phyloP scores from a whole-genome alignment of 1,140 invertebrate genomes.

The Campoletis sonorensis region DNA sequence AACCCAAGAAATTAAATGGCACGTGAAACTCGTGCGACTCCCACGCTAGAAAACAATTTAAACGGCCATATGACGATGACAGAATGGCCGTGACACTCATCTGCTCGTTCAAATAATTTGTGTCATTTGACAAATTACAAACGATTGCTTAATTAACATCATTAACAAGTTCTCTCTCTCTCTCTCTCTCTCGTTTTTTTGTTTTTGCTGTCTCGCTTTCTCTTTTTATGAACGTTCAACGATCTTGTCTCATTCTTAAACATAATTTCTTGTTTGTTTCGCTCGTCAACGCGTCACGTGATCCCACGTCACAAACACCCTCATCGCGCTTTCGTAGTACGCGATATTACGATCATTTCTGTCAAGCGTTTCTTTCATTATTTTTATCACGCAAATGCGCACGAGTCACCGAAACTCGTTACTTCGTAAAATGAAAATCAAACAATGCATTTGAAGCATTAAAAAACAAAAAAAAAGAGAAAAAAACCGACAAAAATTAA shows the following conservation, averaged over 20 bases:
- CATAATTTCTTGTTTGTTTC: constrained; percentile 22
- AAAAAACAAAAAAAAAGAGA: no score
- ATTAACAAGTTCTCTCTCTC: not conserved
- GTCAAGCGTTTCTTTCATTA: not conserved
- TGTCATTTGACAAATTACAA: constrained; percentile 10
- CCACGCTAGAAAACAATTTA: not conserved
- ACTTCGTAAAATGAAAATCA: not conserved
- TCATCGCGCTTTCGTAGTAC: not conserved
- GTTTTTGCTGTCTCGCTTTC: not conserved
- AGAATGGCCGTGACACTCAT: not conserved
- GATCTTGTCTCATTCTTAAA: not conserved
- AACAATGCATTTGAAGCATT: no score
- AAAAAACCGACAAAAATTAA: no score
- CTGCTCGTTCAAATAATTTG: not conserved
- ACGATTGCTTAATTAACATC: constrained; percentile 16
- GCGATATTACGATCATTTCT: constrained; percentile 23
- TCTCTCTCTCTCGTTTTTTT: constrained; percentile 18
- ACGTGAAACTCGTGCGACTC: not conserved
- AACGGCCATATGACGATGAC: not conserved
- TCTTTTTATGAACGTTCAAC: not conserved
- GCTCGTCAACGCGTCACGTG: not conserved
- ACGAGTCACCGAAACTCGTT: not conserved
- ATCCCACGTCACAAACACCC: not conserved
- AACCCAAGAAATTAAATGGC: not conserved
- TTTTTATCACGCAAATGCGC: constrained; percentile 28